Evolutionary conservation across 2,888 invertebrate species (phyloP).

Genomic region (Aleiodes testaceus): DNA sequence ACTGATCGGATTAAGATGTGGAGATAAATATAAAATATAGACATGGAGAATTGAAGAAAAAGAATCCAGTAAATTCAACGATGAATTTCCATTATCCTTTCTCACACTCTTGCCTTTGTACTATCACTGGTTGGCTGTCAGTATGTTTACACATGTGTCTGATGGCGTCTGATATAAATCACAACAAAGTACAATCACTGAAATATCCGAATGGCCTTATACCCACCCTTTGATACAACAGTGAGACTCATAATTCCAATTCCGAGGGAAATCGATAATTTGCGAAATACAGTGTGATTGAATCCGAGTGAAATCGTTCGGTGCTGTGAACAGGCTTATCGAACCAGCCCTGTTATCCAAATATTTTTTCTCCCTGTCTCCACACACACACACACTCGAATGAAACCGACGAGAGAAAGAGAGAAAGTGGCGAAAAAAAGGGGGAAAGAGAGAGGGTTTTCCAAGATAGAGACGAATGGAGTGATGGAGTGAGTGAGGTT

Average conservation of each 20-base stretch:
- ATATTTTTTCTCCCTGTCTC: conserved; percentile 44
- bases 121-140: conserved; percentile 10
- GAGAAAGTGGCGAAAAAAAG: not conserved
- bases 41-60: not conserved
- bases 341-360: conserved; percentile 49
- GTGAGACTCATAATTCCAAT: conserved; percentile 7
- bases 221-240: conserved; percentile 28
- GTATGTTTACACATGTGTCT: conserved; percentile 24
- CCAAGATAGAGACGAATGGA: conserved; percentile 8
- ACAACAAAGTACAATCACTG: conserved; percentile 3
- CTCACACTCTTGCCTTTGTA: not conserved
- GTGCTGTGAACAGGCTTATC: conserved; percentile 45
- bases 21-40: not conserved
- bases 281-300: conserved; percentile 43
- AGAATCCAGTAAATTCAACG: conserved; percentile 1
- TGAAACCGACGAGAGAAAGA: not conserved
- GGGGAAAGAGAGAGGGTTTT: not conserved
- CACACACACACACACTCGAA: conserved; percentile 27
- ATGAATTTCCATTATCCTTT: conserved; percentile 1
- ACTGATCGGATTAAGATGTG: no score
- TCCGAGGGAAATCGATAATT: conserved; percentile 36
- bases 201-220: conserved; percentile 9
- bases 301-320: conserved; percentile 46
- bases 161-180: conserved; percentile 11
- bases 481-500: conserved; percentile 21